Evolutionary conservation across 1,140 invertebrate genomes (phyloP).

Genomic region (Pseudomyrmex dendroicus): DNA sequence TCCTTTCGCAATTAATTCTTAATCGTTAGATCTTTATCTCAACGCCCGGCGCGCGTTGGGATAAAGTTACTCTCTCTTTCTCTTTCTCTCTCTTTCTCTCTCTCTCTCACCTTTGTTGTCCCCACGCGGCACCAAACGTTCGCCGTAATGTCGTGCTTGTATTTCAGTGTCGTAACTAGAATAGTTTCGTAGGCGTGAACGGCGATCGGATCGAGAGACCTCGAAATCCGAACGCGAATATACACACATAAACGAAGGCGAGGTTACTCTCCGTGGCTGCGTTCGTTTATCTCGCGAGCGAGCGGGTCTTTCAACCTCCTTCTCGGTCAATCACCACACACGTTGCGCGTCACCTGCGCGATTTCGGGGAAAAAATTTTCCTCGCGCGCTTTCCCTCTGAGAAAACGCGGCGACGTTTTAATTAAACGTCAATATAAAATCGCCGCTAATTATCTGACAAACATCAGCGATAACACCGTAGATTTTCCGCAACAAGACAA

Average conservation of each 20-base stretch:
- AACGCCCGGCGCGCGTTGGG: neutral
- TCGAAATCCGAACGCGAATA: slow-evolving; percentile 61
- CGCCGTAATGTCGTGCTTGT: slow-evolving; percentile 28
- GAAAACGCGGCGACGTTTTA: neutral
- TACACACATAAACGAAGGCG: slow-evolving; percentile 54
- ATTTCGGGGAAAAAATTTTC: neutral
- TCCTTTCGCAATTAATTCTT: slow-evolving; percentile 24
- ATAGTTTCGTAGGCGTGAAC: slow-evolving; percentile 66
- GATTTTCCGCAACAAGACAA: neutral
- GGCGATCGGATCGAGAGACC: slow-evolving; percentile 43
- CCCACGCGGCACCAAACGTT: neutral
- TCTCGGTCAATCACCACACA: neutral
- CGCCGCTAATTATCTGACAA: neutral
- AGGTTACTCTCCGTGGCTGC: slow-evolving; percentile 3
- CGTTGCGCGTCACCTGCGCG: no score
- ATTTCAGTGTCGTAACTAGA: slow-evolving; percentile 60
- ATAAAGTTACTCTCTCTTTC: slow-evolving; percentile 3
- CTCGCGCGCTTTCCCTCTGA: neutral
- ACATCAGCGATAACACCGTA: neutral
- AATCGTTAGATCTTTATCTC: neutral
- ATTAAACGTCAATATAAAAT: neutral
- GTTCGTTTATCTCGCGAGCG: slow-evolving; percentile 18
- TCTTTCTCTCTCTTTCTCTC: neutral
- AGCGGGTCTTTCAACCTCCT: neutral
- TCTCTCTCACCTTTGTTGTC: slow-evolving; percentile 11